Conservation (phyloP, 2,113 vertebrate species). For the Aspidoscelis tigris region DNA sequence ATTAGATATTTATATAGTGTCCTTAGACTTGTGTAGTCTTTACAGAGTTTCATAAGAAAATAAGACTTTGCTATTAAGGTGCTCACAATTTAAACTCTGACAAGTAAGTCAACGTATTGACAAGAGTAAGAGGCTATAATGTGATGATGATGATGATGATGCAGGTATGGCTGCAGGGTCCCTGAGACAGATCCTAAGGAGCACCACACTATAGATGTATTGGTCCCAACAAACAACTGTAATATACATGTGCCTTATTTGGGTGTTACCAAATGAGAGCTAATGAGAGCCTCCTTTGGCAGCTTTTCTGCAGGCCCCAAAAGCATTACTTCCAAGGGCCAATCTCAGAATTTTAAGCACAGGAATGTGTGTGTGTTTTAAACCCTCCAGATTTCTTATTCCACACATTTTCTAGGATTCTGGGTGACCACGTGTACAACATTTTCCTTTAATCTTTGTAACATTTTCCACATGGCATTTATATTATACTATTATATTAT, state of each 20-base stretch:
- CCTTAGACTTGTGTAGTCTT: neutral
- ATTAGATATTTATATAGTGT: neutral
- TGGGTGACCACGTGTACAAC: neutral
- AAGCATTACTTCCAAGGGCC: neutral
- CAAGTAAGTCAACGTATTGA: neutral
- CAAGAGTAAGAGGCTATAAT: neutral
- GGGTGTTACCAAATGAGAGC: neutral
- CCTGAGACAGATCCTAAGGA: neutral
- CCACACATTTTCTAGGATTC: too few species aligned
- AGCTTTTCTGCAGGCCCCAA: neutral
- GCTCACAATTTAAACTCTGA: neutral
- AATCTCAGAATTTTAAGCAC: neutral
- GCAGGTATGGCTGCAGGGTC: neutral
- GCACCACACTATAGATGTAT: too few species aligned
- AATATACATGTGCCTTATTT: neutral
- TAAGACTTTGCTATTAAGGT: neutral
- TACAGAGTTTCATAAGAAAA: neutral
- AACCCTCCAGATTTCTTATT: neutral
- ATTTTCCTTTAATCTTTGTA: too few species aligned
- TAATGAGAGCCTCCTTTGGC: neutral
- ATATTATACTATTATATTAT: neutral
- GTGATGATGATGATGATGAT: neutral
- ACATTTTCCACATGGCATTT: neutral
- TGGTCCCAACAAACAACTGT: neutral
- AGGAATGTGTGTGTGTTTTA: neutral